Conservation (phyloP, 2,113 vertebrate genomes). For the Lagenorhynchus albirostris region DNA sequence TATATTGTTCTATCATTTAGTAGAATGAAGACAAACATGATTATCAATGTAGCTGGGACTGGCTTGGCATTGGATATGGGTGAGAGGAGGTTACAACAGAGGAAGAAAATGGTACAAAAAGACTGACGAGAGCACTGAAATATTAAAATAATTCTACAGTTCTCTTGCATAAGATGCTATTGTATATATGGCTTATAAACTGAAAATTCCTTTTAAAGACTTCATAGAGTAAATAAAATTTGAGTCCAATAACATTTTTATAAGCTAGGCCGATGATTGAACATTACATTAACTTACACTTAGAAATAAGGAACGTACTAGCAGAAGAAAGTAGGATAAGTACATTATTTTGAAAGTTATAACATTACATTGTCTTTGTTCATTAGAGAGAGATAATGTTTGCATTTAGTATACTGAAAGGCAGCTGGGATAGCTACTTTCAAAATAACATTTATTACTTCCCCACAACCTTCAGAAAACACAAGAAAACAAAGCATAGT, state of each 20-base stretch:
- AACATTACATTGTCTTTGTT: background rate
- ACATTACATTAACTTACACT: background rate
- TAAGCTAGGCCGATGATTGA: background rate
- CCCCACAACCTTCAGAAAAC: background rate
- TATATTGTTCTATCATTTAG: background rate
- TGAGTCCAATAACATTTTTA: background rate
- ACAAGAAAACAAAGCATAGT: background rate
- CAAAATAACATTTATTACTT: background rate
- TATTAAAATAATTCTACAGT: background rate
- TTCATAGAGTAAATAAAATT: background rate
- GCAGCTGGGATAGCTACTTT: background rate
- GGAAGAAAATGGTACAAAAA: background rate
- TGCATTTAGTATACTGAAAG: background rate
- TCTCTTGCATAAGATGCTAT: background rate
- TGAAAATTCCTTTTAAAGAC: background rate
- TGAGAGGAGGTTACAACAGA: background rate
- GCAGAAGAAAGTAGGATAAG: background rate
- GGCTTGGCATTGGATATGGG: background rate
- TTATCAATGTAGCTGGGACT: background rate
- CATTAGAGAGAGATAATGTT: background rate
- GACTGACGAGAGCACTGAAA: background rate
- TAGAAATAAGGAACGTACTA: background rate
- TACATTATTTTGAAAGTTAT: background rate
- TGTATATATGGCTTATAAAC: background rate
- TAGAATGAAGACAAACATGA: background rate